Percentiles rank a stretch among this genome's conserved stretches.
phyloP scores from a whole-genome alignment of 2,113 vertebrate genomes.

The Albula goreensis region DNA sequence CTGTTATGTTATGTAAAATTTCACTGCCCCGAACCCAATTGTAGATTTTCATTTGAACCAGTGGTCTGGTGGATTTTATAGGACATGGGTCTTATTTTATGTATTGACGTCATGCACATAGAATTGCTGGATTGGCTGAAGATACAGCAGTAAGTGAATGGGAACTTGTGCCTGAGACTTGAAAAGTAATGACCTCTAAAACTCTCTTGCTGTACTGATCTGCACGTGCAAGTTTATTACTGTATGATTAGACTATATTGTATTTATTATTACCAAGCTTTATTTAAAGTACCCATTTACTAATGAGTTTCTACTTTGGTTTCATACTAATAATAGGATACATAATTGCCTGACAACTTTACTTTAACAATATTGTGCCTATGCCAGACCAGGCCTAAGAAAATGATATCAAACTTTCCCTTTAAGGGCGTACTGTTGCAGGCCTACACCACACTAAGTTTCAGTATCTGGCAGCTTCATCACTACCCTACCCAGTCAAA shows the following conservation, averaged over 20 bases:
- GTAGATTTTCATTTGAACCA: not conserved
- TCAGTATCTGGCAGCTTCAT: not conserved
- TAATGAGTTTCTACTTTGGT: not conserved
- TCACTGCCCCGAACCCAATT: not conserved
- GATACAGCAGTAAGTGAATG: too few relatives aligned
- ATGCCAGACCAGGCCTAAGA: too few relatives aligned
- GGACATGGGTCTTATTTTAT: not conserved
- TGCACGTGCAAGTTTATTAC: too few relatives aligned
- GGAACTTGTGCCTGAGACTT: too few relatives aligned
- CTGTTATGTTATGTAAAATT: not conserved
- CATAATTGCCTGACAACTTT: not conserved
- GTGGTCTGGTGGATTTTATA: not conserved
- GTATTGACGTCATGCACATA: not conserved
- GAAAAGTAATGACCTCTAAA: too few relatives aligned
- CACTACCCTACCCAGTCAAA: not conserved
- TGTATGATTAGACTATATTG: too few relatives aligned
- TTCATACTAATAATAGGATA: not conserved
- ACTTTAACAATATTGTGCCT: too few relatives aligned
- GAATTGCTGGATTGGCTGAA: not conserved
- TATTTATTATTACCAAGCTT: too few relatives aligned
- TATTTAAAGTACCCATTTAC: too few relatives aligned
- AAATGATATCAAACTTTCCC: not conserved
- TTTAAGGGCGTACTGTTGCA: not conserved
- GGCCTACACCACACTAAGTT: not conserved
- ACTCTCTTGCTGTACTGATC: too few relatives aligned